A percentile compares a stretch with the other conserved stretches of the same genome.
These are phyloP conservation scores for Typhlichthys subterraneus DNA, from an alignment of 2,797 vertebrate species.

Conservation along the genomic window DNA sequence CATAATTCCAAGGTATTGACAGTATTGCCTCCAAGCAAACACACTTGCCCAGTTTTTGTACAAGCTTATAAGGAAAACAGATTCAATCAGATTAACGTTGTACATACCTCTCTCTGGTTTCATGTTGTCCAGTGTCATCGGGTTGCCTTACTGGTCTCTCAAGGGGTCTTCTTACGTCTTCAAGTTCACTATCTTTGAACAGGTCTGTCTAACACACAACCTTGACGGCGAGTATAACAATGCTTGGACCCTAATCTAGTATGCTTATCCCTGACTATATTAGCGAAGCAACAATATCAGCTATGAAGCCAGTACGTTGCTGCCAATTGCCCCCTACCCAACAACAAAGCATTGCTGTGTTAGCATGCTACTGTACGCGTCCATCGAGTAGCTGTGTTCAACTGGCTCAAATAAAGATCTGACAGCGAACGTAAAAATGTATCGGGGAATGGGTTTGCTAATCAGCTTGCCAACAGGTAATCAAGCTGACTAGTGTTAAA, in stretches of 20 bases:
- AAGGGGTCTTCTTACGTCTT: constrained; percentile 41
- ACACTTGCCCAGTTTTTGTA: constrained; percentile 24
- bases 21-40: constrained; percentile 14
- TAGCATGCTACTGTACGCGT: constrained; percentile 72
- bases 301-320: constrained; percentile 60
- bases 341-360: constrained; percentile 79
- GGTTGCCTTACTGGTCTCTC: constrained; percentile 59
- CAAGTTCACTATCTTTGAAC: constrained; percentile 32
- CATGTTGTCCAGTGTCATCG: constrained; percentile 85
- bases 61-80: not conserved
- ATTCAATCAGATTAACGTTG: not conserved
- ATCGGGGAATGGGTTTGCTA: constrained; percentile 27
- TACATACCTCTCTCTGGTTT: constrained; percentile 94
- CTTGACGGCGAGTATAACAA: constrained; percentile 44
- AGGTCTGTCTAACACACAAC: constrained; percentile 30
- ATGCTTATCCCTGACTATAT: constrained; percentile 26
- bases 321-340: constrained; percentile 69
- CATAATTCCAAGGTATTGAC: constrained; percentile 59
- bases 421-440: constrained; percentile 27
- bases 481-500: constrained; percentile 29
- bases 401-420: constrained; percentile 58
- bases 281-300: constrained; percentile 66
- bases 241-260: constrained; percentile 35
- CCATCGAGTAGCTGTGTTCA: constrained; percentile 64
- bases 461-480: constrained; percentile 33